These are phyloP conservation scores for Callocephalon fimbriatum DNA, from an alignment of 2,113 vertebrate species.

Conservation along the genomic window DNA sequence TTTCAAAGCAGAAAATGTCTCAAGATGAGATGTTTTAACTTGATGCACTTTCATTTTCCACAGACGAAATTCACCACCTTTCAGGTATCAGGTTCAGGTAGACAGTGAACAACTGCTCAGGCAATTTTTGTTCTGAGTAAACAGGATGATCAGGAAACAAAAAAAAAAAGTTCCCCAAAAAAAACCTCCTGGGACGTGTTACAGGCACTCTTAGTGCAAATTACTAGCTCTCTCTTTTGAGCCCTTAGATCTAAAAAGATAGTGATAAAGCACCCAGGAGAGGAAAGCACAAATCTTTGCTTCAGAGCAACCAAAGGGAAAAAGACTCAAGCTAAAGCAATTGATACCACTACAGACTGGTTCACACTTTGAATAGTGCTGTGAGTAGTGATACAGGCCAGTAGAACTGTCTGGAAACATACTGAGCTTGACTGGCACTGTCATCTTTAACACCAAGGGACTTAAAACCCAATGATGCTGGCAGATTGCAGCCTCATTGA, in stretches of 20 bases:
- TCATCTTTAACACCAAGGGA: background rate
- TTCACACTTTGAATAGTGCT: background rate
- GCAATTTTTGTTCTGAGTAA: background rate
- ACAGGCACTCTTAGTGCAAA: background rate
- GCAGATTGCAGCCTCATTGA: background rate
- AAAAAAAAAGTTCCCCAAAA: background rate
- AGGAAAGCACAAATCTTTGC: background rate
- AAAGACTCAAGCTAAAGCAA: background rate
- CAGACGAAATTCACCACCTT: background rate
- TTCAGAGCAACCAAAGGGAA: background rate
- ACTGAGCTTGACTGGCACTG: background rate
- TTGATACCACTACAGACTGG: background rate
- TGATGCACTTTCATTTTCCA: background rate
- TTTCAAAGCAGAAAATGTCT: background rate
- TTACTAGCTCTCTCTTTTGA: background rate
- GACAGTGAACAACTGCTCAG: rapidly evolving
- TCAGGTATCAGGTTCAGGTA: background rate
- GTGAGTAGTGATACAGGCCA: background rate
- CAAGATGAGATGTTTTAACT: background rate
- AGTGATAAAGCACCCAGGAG: background rate
- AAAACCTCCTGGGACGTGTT: background rate
- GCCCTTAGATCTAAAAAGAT: background rate
- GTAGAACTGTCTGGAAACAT: background rate
- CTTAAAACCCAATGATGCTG: background rate
- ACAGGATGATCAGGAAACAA: background rate